Conservation (phyloP, 2,888 invertebrate species). For the Andrena dorsata region DNA sequence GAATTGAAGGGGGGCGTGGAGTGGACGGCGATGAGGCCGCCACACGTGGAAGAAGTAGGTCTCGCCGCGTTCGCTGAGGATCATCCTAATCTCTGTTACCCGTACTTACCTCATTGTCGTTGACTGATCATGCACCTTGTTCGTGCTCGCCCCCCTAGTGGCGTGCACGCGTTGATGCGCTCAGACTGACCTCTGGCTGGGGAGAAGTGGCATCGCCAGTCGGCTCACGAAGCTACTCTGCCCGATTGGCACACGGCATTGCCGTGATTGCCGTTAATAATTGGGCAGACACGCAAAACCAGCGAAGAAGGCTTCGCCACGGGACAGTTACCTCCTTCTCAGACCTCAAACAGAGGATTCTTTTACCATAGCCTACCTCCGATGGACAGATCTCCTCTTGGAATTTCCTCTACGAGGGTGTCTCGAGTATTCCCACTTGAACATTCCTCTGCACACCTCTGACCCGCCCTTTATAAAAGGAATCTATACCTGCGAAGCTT, state of each 20-base stretch:
- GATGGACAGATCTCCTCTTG: too few relatives aligned
- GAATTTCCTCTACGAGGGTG: too few relatives aligned
- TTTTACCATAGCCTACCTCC: background rate
- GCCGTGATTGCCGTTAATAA: constrained; percentile 36
- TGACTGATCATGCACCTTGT: constrained; percentile 66
- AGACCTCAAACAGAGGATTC: background rate
- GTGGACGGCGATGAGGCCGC: background rate
- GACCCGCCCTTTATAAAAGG: too few relatives aligned
- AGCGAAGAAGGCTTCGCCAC: constrained; percentile 17
- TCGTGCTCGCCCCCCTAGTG: constrained; percentile 43
- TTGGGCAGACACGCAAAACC: constrained; percentile 52
- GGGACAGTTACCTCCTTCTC: constrained; percentile 1
- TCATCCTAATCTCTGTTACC: constrained; percentile 57
- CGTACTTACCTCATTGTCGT: constrained; percentile 64
- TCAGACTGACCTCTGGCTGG: constrained; percentile 34
- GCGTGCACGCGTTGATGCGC: constrained; percentile 11
- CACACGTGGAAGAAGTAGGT: constrained; percentile 61
- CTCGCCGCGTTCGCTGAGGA: constrained; percentile 47
- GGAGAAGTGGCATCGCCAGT: constrained; percentile 24
- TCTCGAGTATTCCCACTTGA: background rate
- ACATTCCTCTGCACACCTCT: background rate
- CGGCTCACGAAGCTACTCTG: constrained; percentile 27
- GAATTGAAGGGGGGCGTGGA: constrained; percentile 28
- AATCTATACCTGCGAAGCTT: too few relatives aligned
- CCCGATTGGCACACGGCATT: constrained; percentile 44